phyloP scores from a whole-genome alignment of 2,888 invertebrate species.

The Scaeva pyrastri region DNA sequence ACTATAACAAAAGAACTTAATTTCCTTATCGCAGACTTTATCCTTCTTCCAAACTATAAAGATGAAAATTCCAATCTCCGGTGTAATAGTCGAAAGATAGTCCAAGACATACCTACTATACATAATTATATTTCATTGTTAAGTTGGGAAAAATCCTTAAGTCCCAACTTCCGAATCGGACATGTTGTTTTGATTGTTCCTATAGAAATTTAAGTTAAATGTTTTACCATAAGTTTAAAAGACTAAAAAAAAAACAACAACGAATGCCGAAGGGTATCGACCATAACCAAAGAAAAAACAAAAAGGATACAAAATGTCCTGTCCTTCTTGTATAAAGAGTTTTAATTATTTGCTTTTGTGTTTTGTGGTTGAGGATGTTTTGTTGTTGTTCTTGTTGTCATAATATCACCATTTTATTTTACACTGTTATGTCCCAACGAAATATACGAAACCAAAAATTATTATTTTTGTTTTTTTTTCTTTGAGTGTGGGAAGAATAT shows the following conservation, averaged over 20 bases:
- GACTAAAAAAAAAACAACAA: too few species aligned
- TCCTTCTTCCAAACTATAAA: background rate
- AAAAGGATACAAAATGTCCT: constrained; percentile 49
- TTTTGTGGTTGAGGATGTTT: constrained; percentile 30
- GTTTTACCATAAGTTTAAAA: too few species aligned
- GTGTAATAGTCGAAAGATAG: background rate
- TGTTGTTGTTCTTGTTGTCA: constrained; percentile 16
- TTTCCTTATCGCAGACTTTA: constrained; percentile 12
- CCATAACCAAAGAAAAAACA: background rate
- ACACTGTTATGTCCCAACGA: background rate
- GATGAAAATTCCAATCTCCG: constrained; percentile 42
- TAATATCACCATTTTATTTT: constrained; percentile 27
- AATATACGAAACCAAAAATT: constrained; percentile 9
- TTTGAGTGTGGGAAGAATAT: background rate
- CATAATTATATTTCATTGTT: constrained; percentile 13
- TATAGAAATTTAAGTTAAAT: too few species aligned
- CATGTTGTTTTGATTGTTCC: background rate
- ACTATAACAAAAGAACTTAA: background rate
- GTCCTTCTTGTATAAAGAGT: constrained; percentile 45
- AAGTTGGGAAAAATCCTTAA: background rate
- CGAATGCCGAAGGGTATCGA: background rate
- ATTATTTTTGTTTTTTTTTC: constrained; percentile 6
- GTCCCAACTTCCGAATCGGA: constrained; percentile 30
- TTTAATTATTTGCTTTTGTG: constrained; percentile 67
- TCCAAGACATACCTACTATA: background rate